Evolutionary conservation across 2,888 invertebrate species (phyloP).

Genomic region (Teinopalpus imperialis): DNA sequence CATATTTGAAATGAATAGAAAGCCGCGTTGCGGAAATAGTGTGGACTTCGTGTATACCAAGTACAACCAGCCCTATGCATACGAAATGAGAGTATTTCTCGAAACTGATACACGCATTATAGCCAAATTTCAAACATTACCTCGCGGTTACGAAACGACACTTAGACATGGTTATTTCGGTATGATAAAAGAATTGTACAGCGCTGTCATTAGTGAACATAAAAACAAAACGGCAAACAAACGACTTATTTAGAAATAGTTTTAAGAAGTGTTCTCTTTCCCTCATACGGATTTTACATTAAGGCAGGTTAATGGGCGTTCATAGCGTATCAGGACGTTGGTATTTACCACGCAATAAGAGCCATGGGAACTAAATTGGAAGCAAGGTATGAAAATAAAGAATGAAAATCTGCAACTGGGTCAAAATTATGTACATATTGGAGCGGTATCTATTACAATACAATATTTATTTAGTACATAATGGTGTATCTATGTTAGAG

Average conservation of each 20-base stretch:
- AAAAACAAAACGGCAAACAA: conserved; percentile 37
- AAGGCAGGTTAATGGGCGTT: conserved; percentile 6
- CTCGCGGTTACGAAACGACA: conserved; percentile 50
- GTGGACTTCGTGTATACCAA: conserved; percentile 58
- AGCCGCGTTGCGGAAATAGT: conserved; percentile 60
- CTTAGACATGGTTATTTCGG: conserved; percentile 59
- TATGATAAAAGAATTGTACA: conserved; percentile 61
- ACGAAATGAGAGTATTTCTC: conserved; percentile 67
- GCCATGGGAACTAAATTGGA: neutral
- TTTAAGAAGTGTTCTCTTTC: conserved; percentile 19
- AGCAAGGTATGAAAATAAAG: conserved; percentile 34
- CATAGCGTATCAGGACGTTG: neutral
- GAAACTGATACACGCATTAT: conserved; percentile 48
- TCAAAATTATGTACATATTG: conserved; percentile 63
- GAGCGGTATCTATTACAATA: conserved; percentile 63
- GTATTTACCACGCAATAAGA: neutral
- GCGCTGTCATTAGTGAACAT: conserved; percentile 45
- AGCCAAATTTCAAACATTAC: conserved; percentile 56
- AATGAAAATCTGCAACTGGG: conserved; percentile 54
- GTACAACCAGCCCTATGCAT: conserved; percentile 44
- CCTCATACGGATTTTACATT: conserved; percentile 4
- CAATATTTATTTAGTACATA: conserved; percentile 80
- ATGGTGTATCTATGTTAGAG: conserved; percentile 77
- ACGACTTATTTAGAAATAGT: conserved; percentile 28
- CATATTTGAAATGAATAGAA: conserved; percentile 50